phyloP scores from a whole-genome alignment of 2,113 vertebrate species.

The Numenius arquata region DNA sequence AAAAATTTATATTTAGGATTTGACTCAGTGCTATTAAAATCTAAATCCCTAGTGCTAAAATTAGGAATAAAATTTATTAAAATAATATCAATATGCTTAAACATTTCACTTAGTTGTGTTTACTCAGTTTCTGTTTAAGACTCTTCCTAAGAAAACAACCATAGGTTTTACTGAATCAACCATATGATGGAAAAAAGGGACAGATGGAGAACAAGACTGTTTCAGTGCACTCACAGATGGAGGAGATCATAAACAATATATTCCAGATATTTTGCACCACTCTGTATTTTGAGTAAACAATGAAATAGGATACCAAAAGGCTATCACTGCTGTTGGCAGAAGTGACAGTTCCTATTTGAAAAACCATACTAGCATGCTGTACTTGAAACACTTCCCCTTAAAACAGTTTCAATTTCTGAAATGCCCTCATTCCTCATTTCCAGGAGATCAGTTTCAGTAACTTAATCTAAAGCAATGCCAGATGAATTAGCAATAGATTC shows the following conservation, averaged over 20 bases:
- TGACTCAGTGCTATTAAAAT: background rate
- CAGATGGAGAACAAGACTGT: slow-evolving; percentile 42
- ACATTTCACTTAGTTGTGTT: background rate
- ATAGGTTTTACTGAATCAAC: background rate
- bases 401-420: background rate
- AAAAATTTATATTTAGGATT: background rate
- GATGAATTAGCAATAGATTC: background rate
- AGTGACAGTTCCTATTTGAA: background rate
- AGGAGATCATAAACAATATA: background rate
- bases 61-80: background rate
- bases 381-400: background rate
- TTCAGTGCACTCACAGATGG: slow-evolving; percentile 25
- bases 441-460: background rate
- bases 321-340: background rate
- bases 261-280: background rate
- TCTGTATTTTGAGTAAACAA: slow-evolving; percentile 35
- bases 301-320: slow-evolving; percentile 1
- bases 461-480: background rate
- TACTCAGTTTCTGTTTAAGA: background rate
- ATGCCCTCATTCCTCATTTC: background rate
- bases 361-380: background rate
- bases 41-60: background rate
- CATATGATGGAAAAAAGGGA: background rate
- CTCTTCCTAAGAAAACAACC: background rate
- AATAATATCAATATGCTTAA: background rate